Evolutionary conservation across 2,113 vertebrate genomes (phyloP).

Genomic region (Equus przewalskii): DNA sequence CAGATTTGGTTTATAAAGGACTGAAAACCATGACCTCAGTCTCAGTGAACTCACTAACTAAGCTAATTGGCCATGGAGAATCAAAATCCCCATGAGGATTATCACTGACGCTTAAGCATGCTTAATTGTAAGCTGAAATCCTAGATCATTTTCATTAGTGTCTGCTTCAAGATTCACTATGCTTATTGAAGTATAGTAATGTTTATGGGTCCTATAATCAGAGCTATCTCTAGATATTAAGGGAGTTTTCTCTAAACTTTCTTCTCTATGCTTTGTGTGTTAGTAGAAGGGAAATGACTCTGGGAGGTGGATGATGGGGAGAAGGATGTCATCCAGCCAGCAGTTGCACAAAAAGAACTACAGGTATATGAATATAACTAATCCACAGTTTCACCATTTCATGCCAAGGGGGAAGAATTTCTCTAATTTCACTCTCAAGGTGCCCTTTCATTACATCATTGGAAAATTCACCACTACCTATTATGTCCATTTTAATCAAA

Average conservation of each 20-base stretch:
- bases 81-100: neutral
- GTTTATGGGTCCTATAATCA: neutral
- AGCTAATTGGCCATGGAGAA: slow-evolving; percentile 38
- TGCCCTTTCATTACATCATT: neutral
- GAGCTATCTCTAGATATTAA: neutral
- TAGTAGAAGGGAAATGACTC: neutral
- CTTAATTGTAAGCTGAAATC: neutral
- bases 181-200: neutral
- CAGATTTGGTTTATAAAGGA: slow-evolving; percentile 30
- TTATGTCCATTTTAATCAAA: neutral
- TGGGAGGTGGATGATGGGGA: neutral
- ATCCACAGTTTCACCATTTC: neutral
- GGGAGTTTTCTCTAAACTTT: neutral
- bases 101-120: neutral
- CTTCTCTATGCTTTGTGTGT: neutral
- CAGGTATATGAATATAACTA: neutral
- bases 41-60: neutral
- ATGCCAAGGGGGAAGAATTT: neutral
- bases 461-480: neutral
- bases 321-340: neutral
- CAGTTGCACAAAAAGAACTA: neutral
- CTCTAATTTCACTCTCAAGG: neutral
- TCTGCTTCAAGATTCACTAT: neutral
- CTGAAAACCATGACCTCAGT: neutral
- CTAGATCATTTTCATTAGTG: neutral